phyloP scores from a whole-genome alignment of 2,113 vertebrate genomes.

The Pristiophorus japonicus region DNA sequence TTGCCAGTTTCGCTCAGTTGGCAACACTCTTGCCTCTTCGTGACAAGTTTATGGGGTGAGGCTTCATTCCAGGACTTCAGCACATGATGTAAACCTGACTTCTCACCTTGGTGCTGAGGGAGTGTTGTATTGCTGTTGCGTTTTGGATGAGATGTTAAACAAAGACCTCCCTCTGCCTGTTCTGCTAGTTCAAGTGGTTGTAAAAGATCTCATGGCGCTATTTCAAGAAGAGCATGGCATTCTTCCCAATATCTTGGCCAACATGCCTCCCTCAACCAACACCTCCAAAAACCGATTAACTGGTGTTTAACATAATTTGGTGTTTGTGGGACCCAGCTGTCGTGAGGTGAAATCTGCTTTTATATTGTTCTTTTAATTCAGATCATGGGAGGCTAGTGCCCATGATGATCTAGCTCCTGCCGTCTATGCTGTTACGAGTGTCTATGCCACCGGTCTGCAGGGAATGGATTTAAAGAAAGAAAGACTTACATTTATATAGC shows the following conservation, averaged over 20 bases:
- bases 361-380: neutral
- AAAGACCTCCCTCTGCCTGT: neutral
- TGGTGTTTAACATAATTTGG: neutral
- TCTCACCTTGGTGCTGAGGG: neutral
- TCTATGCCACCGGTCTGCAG: neutral
- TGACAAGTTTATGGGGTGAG: neutral
- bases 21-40: neutral
- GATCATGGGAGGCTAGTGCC: neutral
- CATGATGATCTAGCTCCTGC: neutral
- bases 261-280: neutral
- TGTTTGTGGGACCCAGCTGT: neutral
- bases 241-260: neutral
- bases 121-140: neutral
- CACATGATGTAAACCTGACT: neutral
- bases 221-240: neutral
- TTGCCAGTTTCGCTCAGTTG: neutral
- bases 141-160: neutral
- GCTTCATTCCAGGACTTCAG: neutral
- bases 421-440: neutral
- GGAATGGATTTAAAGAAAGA: neutral
- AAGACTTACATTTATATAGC: too few species aligned
- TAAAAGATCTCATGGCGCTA: neutral
- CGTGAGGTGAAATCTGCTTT: neutral
- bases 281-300: neutral
- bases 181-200: neutral